Evolutionary conservation across 1,140 invertebrate genomes (phyloP).

Genomic region (Drosophila pectinifera): DNA sequence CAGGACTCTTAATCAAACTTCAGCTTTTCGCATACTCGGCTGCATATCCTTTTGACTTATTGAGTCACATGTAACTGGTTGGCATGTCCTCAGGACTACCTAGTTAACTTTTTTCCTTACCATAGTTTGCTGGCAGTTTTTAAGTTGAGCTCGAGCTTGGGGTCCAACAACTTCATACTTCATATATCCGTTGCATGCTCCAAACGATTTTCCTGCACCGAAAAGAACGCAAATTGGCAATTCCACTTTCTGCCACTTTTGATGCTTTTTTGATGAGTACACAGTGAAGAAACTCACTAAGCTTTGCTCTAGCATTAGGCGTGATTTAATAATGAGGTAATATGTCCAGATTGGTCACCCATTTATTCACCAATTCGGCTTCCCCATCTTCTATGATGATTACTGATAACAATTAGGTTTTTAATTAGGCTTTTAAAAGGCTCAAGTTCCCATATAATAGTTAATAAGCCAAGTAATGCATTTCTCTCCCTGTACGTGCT

Average conservation of each 20-base stretch:
- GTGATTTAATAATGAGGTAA: too few species aligned
- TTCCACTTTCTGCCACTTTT: slow-evolving; percentile 72
- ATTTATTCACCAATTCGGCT: too few species aligned
- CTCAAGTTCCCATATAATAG: neutral
- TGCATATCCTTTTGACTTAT: slow-evolving; percentile 47
- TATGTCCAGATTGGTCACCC: too few species aligned
- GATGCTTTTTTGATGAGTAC: slow-evolving; percentile 73
- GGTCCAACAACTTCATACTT: slow-evolving; percentile 34
- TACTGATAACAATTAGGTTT: neutral
- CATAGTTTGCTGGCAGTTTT: slow-evolving; percentile 43
- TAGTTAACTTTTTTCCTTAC: slow-evolving; percentile 47
- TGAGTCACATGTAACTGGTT: slow-evolving; percentile 54
- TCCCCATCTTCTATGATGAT: neutral
- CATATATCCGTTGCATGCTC: slow-evolving; percentile 18
- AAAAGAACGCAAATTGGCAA: slow-evolving; percentile 69
- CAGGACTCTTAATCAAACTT: slow-evolving; percentile 27
- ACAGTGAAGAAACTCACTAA: neutral
- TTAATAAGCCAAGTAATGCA: neutral
- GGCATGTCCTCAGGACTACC: slow-evolving; percentile 43
- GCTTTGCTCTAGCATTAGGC: too few species aligned
- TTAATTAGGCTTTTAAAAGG: too few species aligned
- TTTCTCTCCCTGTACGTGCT: slow-evolving; percentile 6
- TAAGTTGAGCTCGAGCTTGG: slow-evolving; percentile 30
- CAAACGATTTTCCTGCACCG: slow-evolving; percentile 25
- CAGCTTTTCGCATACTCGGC: slow-evolving; percentile 8